Conservation (phyloP, 1,140 invertebrate genomes). For the Lordiphosa clarofinis region DNA sequence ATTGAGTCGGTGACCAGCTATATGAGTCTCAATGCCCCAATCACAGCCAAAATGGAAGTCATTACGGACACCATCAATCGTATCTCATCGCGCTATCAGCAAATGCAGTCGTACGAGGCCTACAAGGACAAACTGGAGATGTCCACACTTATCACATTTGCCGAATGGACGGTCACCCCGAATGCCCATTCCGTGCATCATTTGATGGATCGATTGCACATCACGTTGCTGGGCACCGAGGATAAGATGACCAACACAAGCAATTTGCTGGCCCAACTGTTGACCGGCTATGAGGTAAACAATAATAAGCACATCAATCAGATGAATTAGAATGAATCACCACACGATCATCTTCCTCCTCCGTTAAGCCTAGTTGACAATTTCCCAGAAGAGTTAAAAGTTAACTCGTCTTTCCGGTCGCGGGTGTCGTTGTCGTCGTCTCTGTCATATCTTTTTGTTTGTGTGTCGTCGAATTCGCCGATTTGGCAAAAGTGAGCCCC, state of each 20-base stretch:
- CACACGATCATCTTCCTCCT: no score
- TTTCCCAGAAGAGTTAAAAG: no score
- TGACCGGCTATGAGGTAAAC: constrained; percentile 67
- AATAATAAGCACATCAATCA: constrained; percentile 1
- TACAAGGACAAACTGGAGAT: constrained; percentile 82
- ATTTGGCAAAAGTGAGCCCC: no score
- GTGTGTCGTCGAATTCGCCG: no score
- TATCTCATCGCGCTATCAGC: constrained; percentile 81
- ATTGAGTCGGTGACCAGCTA: constrained; percentile 66
- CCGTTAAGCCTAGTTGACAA: no score
- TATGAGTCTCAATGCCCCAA: constrained; percentile 72
- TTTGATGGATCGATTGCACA: constrained; percentile 85
- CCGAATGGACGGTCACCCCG: constrained; percentile 84
- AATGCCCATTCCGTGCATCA: constrained; percentile 83
- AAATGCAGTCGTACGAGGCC: constrained; percentile 82
- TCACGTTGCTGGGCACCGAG: constrained; percentile 75
- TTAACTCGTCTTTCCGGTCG: no score
- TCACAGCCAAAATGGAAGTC: constrained; percentile 82
- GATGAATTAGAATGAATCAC: background rate
- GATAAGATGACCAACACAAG: constrained; percentile 40
- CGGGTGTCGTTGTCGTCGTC: constrained; percentile 2
- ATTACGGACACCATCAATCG: constrained; percentile 82
- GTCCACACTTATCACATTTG: constrained; percentile 85
- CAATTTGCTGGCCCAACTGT: constrained; percentile 59
- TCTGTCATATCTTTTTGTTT: background rate